Evolutionary conservation across 2,797 vertebrate genomes (phyloP).

Genomic region (Pelochelys cantorii): DNA sequence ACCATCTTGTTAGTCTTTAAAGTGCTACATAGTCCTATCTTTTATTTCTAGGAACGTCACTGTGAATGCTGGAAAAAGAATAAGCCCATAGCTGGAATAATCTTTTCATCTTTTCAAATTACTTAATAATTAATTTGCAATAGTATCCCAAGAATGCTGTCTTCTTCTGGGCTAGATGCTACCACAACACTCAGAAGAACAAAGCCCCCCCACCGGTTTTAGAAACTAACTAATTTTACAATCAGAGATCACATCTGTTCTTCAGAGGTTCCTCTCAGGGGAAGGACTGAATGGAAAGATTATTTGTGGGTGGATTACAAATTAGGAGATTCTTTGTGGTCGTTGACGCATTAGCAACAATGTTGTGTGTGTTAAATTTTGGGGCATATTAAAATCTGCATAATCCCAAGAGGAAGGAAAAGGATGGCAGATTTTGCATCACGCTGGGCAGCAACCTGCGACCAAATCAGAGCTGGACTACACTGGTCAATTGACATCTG

Average conservation of each 20-base stretch:
- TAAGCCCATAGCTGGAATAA: not conserved
- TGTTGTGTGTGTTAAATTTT: not conserved
- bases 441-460: not conserved
- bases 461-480: not conserved
- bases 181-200: not conserved
- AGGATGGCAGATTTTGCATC: not conserved
- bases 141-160: not conserved
- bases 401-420: not conserved
- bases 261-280: not conserved
- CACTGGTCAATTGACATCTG: not conserved
- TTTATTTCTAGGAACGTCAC: not conserved
- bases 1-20: no score
- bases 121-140: not conserved
- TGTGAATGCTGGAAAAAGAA: not conserved
- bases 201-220: not conserved
- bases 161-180: not conserved
- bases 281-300: not conserved
- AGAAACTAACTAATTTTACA: not conserved
- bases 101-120: no score
- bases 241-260: not conserved
- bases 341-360: not conserved
- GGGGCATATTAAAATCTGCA: not conserved
- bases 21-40: no score
- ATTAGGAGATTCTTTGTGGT: no score
- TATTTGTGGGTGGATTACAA: no score